Evolutionary conservation across 2,888 invertebrate species (phyloP).

Genomic region (Acanthosepion lycidas): DNA sequence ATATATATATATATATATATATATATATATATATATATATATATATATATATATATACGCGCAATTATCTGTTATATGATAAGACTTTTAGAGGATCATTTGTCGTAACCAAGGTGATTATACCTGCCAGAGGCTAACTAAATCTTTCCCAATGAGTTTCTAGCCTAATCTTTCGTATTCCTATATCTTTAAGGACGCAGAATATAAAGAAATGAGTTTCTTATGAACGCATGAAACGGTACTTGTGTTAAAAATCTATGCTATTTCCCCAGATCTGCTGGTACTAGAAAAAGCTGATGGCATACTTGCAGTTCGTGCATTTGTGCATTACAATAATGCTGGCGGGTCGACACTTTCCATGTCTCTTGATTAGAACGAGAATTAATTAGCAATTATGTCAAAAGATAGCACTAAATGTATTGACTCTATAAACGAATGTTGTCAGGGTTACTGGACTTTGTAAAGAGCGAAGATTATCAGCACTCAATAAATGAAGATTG

Average conservation of each 20-base stretch:
- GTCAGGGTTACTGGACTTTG: not conserved
- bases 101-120: too few species aligned
- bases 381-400: not conserved
- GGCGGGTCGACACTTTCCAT: not conserved
- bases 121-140: too few species aligned
- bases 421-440: not conserved
- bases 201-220: not conserved
- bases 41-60: too few species aligned
- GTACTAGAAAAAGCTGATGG: not conserved
- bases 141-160: too few species aligned
- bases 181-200: too few species aligned
- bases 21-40: too few species aligned
- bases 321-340: not conserved
- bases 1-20: too few species aligned
- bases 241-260: not conserved
- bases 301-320: not conserved
- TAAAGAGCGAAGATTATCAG: not conserved
- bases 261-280: not conserved
- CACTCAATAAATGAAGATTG: not conserved
- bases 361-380: not conserved
- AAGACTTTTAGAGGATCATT: too few species aligned
- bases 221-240: not conserved
- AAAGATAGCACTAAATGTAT: not conserved
- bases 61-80: too few species aligned
- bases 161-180: too few species aligned